phyloP scores from a whole-genome alignment of 1,140 invertebrate genomes.

The Sminthurides bifidus region DNA sequence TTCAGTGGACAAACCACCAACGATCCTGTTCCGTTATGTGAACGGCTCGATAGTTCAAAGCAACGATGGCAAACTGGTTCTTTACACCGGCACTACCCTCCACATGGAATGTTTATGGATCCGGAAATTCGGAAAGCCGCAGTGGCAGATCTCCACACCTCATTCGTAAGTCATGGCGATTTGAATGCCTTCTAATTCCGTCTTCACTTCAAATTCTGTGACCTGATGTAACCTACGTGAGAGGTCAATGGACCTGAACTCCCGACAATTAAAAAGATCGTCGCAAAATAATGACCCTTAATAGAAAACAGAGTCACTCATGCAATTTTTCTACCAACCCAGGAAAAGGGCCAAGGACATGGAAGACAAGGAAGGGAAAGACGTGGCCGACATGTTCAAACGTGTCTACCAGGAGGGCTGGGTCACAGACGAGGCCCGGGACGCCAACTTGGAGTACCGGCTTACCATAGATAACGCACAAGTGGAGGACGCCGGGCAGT shows the following conservation, averaged over 20 bases:
- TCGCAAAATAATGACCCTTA: too few relatives aligned
- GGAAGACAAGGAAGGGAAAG: too few relatives aligned
- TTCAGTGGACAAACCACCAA: slow-evolving; percentile 70
- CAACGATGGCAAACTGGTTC: slow-evolving; percentile 67
- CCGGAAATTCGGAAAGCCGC: slow-evolving; percentile 65
- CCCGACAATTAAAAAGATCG: too few relatives aligned
- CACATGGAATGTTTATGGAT: slow-evolving; percentile 81
- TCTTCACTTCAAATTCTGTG: too few relatives aligned
- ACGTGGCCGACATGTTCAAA: slow-evolving; percentile 67
- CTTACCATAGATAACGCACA: slow-evolving; percentile 64
- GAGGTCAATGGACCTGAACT: too few relatives aligned
- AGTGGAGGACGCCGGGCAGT: slow-evolving; percentile 64
- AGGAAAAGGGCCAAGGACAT: too few relatives aligned
- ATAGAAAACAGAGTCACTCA: too few relatives aligned
- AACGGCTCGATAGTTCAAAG: slow-evolving; percentile 72
- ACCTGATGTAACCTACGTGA: too few relatives aligned
- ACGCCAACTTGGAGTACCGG: slow-evolving; percentile 65
- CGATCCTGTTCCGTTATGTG: slow-evolving; percentile 66
- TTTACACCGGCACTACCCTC: slow-evolving; percentile 68
- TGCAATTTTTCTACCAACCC: too few relatives aligned
- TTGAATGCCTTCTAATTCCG: too few relatives aligned
- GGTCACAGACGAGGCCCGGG: slow-evolving; percentile 56
- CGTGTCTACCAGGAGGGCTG: slow-evolving; percentile 60
- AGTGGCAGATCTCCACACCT: slow-evolving; percentile 49
- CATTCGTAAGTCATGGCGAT: slow-evolving; percentile 35